Evolutionary conservation across 2,888 invertebrate genomes (phyloP).

Genomic region (Nipponacmea schrenckii): DNA sequence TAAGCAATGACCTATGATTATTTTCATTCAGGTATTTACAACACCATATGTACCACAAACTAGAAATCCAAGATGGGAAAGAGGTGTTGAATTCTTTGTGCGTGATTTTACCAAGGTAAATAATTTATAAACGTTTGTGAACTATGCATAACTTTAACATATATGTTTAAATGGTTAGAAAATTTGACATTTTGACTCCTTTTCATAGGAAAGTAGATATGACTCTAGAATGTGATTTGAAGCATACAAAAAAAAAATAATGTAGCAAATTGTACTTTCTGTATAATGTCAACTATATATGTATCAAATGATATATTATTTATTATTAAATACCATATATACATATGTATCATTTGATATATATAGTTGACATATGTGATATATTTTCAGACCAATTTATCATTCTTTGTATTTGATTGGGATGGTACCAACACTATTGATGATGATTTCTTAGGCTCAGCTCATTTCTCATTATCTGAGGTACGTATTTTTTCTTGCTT

Average conservation of each 20-base stretch:
- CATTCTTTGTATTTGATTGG: constrained; percentile 72
- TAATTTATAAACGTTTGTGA: neutral
- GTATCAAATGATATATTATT: too few relatives aligned
- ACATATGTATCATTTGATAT: too few relatives aligned
- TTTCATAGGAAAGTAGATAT: too few relatives aligned
- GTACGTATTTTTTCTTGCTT: constrained; percentile 51
- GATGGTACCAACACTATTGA: constrained; percentile 70
- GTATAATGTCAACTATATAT: too few relatives aligned
- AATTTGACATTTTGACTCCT: too few relatives aligned
- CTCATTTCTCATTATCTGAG: constrained; percentile 69
- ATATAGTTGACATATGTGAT: too few relatives aligned
- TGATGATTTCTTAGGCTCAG: constrained; percentile 71
- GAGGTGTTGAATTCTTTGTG: constrained; percentile 71
- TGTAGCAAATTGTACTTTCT: too few relatives aligned
- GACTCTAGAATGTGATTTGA: too few relatives aligned
- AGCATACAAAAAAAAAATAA: too few relatives aligned
- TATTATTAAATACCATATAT: too few relatives aligned
- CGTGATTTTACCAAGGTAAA: constrained; percentile 70
- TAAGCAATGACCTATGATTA: neutral
- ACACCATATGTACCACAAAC: constrained; percentile 70
- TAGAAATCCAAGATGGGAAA: constrained; percentile 71
- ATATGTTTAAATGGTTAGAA: too few relatives aligned
- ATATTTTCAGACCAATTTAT: constrained; percentile 58
- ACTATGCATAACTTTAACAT: too few relatives aligned
- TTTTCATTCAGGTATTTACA: constrained; percentile 69